phyloP scores from a whole-genome alignment of 2,113 vertebrate genomes.

The Oreochromis niloticus region DNA sequence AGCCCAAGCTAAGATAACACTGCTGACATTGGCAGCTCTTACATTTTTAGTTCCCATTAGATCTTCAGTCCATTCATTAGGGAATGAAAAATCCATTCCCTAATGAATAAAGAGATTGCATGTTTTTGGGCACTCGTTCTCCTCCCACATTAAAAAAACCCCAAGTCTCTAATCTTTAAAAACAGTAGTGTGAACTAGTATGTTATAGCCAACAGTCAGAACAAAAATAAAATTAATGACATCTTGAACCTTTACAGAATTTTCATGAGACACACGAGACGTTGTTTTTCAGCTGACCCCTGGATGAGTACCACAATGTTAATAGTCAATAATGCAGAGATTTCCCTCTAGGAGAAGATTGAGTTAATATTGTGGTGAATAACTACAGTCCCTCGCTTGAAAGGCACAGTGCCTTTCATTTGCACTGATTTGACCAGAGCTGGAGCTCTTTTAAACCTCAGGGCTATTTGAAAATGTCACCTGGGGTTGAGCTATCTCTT shows the following conservation, averaged over 20 bases:
- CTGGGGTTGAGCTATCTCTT: conserved; percentile 27
- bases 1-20: neutral
- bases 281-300: neutral
- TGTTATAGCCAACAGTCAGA: neutral
- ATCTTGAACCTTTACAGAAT: neutral
- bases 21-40: neutral
- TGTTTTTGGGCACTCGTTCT: neutral
- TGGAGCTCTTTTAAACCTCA: neutral
- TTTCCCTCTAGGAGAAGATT: neutral
- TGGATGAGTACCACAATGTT: neutral
- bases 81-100: no score
- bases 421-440: neutral
- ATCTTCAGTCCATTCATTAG: neutral
- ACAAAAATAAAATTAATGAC: neutral
- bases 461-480: conserved; percentile 26
- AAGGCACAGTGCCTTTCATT: neutral
- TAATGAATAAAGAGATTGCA: neutral
- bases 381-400: neutral
- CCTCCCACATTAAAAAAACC: neutral
- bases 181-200: neutral
- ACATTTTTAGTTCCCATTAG: neutral
- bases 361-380: neutral
- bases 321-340: neutral
- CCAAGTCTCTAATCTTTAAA: neutral
- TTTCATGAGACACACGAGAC: neutral